A percentile compares a stretch with the other conserved stretches of the same genome.
Conservation (phyloP, 1,140 invertebrate genomes). For the Carposina sasakii region DNA sequence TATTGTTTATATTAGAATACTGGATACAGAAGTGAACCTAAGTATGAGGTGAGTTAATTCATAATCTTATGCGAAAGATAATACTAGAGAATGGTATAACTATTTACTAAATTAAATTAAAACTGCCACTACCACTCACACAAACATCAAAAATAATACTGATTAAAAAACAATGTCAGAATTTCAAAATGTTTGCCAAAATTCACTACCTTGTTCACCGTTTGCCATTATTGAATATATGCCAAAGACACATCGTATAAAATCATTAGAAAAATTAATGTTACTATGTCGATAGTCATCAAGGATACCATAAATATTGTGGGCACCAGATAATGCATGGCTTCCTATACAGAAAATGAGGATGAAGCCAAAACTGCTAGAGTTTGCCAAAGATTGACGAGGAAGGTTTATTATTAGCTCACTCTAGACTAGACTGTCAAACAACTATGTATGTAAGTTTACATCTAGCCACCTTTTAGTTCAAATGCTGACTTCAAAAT, state of each 20-base stretch:
- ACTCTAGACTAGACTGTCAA: too few species aligned
- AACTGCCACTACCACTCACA: neutral
- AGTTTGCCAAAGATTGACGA: too few species aligned
- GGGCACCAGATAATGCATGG: conserved; percentile 9
- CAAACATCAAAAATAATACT: conserved; percentile 12
- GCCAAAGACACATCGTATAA: conserved; percentile 9
- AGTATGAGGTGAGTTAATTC: too few species aligned
- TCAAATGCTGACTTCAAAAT: too few species aligned
- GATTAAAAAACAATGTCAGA: conserved; percentile 11
- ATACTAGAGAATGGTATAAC: neutral
- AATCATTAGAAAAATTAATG: conserved; percentile 1
- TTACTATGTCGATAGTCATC: conserved; percentile 11
- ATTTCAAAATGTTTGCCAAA: neutral
- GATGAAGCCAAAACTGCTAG: neutral
- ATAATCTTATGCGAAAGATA: too few species aligned
- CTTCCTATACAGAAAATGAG: neutral
- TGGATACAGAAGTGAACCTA: too few species aligned
- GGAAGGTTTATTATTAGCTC: too few species aligned
- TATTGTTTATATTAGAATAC: too few species aligned
- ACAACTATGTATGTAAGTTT: too few species aligned
- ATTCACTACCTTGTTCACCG: neutral
- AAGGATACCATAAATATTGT: conserved; percentile 12
- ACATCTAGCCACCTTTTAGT: too few species aligned
- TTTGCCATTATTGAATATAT: conserved; percentile 6
- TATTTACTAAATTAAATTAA: conserved; percentile 2